A percentile compares a stretch with the other conserved stretches of the same genome.
Evolutionary conservation across 2,113 vertebrate genomes (phyloP).

Genomic region (Alces alces): DNA sequence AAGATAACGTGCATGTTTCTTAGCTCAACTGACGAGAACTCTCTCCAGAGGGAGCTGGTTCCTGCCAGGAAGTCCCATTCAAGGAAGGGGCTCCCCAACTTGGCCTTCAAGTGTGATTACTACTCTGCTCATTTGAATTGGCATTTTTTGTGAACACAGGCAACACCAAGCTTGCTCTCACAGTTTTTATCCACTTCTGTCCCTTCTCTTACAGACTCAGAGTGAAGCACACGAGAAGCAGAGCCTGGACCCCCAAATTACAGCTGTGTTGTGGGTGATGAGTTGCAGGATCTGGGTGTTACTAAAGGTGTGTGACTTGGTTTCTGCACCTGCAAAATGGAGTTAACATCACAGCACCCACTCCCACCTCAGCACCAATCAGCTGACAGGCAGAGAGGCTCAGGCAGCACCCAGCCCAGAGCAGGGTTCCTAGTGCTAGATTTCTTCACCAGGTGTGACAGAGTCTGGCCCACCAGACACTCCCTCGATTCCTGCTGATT

Average conservation of each 20-base stretch:
- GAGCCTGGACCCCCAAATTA: background rate
- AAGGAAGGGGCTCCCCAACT: background rate
- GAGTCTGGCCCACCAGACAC: background rate
- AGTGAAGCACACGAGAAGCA: background rate
- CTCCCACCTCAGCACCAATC: background rate
- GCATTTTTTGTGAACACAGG: background rate
- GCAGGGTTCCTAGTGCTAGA: background rate
- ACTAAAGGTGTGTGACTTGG: background rate
- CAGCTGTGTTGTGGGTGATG: background rate
- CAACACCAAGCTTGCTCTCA: background rate
- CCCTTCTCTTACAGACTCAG: background rate
- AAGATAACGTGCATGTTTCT: accelerated
- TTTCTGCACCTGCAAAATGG: background rate
- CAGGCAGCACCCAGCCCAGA: background rate
- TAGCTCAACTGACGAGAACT: background rate
- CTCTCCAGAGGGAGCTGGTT: background rate
- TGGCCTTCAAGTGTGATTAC: accelerated
- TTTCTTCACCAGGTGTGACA: background rate
- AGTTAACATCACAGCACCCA: too few relatives aligned
- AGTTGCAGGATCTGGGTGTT: too few relatives aligned
- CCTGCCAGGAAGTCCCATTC: accelerated
- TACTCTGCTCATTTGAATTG: background rate
- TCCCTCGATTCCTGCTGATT: accelerated
- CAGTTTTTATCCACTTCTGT: background rate
- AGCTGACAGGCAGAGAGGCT: background rate